Percentiles rank a stretch among this genome's conserved stretches.
These are phyloP conservation scores for Caenorhabditis inopinata DNA, from an alignment of 1,140 invertebrate genomes.

Conservation along the genomic window DNA sequence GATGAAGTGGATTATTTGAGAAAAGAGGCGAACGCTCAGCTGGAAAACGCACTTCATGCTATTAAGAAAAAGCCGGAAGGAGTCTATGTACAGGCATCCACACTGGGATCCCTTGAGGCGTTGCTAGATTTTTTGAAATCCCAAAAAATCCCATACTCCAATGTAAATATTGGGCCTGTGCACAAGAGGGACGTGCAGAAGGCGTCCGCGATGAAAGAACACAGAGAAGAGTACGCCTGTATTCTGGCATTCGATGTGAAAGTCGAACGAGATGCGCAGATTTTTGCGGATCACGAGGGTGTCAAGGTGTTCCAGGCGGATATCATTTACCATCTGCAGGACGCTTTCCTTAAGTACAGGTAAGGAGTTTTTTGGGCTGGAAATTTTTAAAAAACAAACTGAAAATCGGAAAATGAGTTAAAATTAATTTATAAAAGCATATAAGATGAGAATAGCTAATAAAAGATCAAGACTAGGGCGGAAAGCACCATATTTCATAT, in stretches of 20 bases:
- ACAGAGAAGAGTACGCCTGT: constrained; percentile 91
- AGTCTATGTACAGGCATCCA: constrained; percentile 97
- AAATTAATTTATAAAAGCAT: not conserved
- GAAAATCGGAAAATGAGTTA: not conserved
- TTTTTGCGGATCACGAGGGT: constrained; percentile 86
- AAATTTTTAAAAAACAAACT: not conserved
- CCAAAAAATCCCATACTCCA: constrained; percentile 97
- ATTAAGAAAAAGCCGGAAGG: constrained; percentile 87
- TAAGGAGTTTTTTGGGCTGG: constrained; percentile 28
- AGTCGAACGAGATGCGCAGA: constrained; percentile 93
- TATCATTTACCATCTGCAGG: constrained; percentile 99
- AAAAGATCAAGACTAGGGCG: no score
- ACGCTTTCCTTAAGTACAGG: constrained; percentile 87
- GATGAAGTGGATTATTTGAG: constrained; percentile 83
- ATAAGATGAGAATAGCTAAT: not conserved
- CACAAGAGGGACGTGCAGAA: constrained; percentile 99
- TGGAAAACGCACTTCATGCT: constrained; percentile 83
- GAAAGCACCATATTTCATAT: no score
- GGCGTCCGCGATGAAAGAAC: constrained; percentile 97
- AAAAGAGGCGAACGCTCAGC: constrained; percentile 63
- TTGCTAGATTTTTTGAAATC: constrained; percentile 88
- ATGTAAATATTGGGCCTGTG: constrained; percentile 97
- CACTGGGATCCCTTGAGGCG: constrained; percentile 94
- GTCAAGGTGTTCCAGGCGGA: constrained; percentile 98
- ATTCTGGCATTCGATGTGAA: constrained; percentile 99